Evolutionary conservation across 2,113 vertebrate species (phyloP), one percentile per base, ranked within the genome.

Genomic region (Hyla sarda): DNA sequence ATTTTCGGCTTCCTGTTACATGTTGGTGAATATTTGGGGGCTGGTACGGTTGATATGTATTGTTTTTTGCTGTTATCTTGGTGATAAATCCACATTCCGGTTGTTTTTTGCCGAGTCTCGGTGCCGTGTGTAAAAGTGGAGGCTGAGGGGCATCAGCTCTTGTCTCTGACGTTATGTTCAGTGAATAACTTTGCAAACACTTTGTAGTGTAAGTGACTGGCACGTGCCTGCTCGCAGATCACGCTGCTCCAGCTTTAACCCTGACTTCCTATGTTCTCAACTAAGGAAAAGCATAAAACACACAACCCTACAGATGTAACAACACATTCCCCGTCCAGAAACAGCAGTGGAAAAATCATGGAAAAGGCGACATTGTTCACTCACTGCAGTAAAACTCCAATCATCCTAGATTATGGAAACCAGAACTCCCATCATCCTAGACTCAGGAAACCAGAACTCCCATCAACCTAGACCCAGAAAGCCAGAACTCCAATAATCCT

Each of bases 101-200:
- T 37, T 69, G 45, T n/a, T n/a, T n/a, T n/a, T 17, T 76, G 73
- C 23, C 1, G 47, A 56, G n/a, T 28, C 7, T 37, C 9, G 65
- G 16, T 69, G 16, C 65, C 3, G 30, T 69, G 65, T 34, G 74
- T 71, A 41, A n/a, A n/a, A 7, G 28, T 12, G 21, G 28, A 50
- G 75, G 30, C 48, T 32, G 3, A 34, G 17, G 48, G 28, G 19
- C 11, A 54, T 54, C 48, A 34, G 75, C 30, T 54, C 48, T 32
- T 12, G 75, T 77, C 48, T 32, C 74, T 76, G 25, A 19, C 47
- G 48, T 30, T 30, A 30, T 50, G 74, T 28, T 69, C 32, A 7
- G 67, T 77, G 75, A 50, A 77, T 77, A 77, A 77, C 28, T 77
- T 77, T 77, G 75, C 75, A 77, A 56, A 77, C 75, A 77, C 75